A percentile compares a stretch with the other conserved stretches of the same genome.
These are phyloP conservation scores for Microctonus brassicae DNA, from an alignment of 2,888 invertebrate genomes.

Conservation along the genomic window DNA sequence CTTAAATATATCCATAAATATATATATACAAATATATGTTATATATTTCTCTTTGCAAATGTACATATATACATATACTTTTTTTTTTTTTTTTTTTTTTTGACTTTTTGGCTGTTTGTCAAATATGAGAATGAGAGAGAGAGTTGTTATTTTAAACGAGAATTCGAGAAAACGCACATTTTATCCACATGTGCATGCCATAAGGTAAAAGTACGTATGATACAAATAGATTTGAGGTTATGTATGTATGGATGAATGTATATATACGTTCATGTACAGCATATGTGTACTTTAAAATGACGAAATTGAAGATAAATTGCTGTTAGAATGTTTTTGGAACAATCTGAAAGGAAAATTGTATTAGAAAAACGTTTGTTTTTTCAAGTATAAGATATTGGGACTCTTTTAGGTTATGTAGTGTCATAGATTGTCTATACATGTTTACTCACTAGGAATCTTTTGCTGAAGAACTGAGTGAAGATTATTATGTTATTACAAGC, in stretches of 20 bases:
- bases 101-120: no score
- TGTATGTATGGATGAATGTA: neutral
- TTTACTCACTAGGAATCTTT: neutral
- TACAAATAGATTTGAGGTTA: conserved; percentile 32
- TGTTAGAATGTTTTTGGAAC: conserved; percentile 23
- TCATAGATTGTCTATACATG: neutral
- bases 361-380: conserved; percentile 13
- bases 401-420: neutral
- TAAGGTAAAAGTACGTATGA: conserved; percentile 31
- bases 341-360: conserved; percentile 33
- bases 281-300: conserved; percentile 32
- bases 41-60: no score
- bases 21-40: no score
- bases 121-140: neutral
- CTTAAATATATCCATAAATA: no score
- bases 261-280: neutral
- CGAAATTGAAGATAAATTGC: neutral
- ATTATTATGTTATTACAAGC: neutral
- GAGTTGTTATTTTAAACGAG: conserved; percentile 50
- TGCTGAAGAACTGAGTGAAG: neutral
- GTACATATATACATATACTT: no score
- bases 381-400: neutral
- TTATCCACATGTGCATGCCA: conserved; percentile 43
- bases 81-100: no score
- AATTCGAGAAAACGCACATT: conserved; percentile 35